Percentiles rank a stretch among this genome's conserved stretches.
phyloP scores from a whole-genome alignment of 2,797 vertebrate genomes.

The Anguilla obscura region DNA sequence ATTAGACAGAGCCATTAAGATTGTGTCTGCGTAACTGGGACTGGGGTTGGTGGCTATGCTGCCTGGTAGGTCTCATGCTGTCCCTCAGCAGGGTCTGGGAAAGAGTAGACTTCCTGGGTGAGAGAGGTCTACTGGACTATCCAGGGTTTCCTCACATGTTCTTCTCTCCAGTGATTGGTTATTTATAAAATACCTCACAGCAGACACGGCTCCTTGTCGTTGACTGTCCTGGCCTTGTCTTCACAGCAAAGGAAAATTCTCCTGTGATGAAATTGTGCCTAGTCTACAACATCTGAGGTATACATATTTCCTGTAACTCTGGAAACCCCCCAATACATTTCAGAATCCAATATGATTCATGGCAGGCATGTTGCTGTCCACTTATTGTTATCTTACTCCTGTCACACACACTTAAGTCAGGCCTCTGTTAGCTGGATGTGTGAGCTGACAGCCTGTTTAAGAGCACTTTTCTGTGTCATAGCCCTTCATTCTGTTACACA shows the following conservation, averaged over 20 bases:
- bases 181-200: background rate
- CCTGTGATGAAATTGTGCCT: background rate
- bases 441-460: slow-evolving; percentile 11
- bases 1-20: background rate
- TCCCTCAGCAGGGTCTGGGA: background rate
- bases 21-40: background rate
- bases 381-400: slow-evolving; percentile 14
- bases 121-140: slow-evolving; percentile 8
- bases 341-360: background rate
- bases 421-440: background rate
- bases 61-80: background rate
- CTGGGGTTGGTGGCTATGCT: background rate
- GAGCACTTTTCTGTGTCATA: background rate
- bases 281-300: background rate
- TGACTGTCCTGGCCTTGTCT: background rate
- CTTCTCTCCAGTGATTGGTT: background rate
- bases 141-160: background rate
- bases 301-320: background rate
- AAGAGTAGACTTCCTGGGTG: background rate
- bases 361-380: background rate
- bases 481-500: background rate
- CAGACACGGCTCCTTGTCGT: background rate
- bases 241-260: background rate
- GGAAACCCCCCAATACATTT: background rate
- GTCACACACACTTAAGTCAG: background rate